A percentile compares a stretch with the other conserved stretches of the same genome.
Conservation (phyloP, 1,140 invertebrate genomes). For the Coenobita brevimanus region DNA sequence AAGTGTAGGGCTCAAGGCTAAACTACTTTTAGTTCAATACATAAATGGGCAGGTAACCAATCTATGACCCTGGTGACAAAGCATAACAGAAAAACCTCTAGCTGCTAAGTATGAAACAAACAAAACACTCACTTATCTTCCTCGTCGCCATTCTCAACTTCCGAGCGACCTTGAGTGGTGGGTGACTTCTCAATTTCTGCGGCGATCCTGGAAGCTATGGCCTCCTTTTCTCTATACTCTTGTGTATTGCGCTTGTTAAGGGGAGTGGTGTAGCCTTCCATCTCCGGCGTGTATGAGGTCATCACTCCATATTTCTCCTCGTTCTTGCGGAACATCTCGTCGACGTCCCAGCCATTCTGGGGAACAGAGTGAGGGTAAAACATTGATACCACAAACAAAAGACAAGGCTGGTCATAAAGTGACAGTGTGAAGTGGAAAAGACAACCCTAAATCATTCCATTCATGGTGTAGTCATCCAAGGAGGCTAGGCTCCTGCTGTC, state of each 20-base stretch:
- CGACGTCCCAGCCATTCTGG: constrained; percentile 93
- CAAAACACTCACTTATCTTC: constrained; percentile 80
- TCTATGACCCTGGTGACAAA: too few relatives aligned
- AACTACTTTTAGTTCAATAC: too few relatives aligned
- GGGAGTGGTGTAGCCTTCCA: constrained; percentile 88
- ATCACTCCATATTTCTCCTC: constrained; percentile 91
- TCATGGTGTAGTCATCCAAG: too few relatives aligned
- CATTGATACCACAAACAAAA: too few relatives aligned
- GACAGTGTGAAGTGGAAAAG: too few relatives aligned
- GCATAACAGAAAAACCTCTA: too few relatives aligned
- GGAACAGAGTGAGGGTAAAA: constrained; percentile 32
- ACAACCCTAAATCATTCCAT: too few relatives aligned
- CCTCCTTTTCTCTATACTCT: constrained; percentile 87
- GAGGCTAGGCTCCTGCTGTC: too few relatives aligned
- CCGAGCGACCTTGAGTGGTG: constrained; percentile 84
- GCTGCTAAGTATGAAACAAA: too few relatives aligned
- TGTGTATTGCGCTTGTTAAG: constrained; percentile 75
- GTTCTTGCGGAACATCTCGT: constrained; percentile 96
- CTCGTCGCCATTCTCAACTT: constrained; percentile 93
- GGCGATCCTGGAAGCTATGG: constrained; percentile 89
- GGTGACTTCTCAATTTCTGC: constrained; percentile 91
- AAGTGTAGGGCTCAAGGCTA: too few relatives aligned
- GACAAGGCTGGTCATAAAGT: neutral
- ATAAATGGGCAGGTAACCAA: too few relatives aligned
- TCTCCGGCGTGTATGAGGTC: constrained; percentile 88